Conservation (phyloP, 1,140 invertebrate species). For the Oppia nitens region DNA sequence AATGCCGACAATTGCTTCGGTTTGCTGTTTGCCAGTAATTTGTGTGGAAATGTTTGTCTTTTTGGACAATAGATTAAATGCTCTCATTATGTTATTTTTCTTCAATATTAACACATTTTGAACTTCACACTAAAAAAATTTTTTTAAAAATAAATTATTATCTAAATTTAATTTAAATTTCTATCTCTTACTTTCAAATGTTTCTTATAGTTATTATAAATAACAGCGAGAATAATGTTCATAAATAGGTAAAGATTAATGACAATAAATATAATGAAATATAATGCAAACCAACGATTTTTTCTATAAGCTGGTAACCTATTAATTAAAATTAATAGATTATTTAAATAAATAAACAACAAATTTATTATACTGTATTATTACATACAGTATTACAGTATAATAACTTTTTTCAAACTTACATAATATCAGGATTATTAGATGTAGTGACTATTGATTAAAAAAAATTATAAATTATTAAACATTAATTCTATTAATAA, state of each 20-base stretch:
- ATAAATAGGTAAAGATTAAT: conserved; percentile 38
- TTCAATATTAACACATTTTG: conserved; percentile 29
- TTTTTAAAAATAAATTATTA: no score
- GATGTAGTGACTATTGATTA: conserved; percentile 30
- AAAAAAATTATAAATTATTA: background rate
- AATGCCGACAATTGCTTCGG: background rate
- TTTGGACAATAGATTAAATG: conserved; percentile 30
- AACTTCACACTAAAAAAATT: conserved; percentile 32
- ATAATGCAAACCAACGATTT: conserved; percentile 32
- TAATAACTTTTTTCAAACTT: conserved; percentile 21
- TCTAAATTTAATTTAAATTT: background rate
- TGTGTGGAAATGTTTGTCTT: background rate
- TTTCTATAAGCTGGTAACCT: conserved; percentile 38
- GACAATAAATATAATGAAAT: conserved; percentile 34
- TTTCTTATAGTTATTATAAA: conserved; percentile 37
- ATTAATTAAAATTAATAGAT: conserved; percentile 2
- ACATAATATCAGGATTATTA: conserved; percentile 39
- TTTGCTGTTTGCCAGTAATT: background rate
- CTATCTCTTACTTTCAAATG: conserved; percentile 31
- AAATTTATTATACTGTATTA: background rate
- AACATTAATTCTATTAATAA: no score
- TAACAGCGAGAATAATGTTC: conserved; percentile 37
- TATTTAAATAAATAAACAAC: conserved; percentile 4
- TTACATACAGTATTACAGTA: background rate
- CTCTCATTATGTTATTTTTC: conserved; percentile 28